Base-by-base conservation (phyloP, 2,113 vertebrate genomes). In the Riparia riparia region DNA sequence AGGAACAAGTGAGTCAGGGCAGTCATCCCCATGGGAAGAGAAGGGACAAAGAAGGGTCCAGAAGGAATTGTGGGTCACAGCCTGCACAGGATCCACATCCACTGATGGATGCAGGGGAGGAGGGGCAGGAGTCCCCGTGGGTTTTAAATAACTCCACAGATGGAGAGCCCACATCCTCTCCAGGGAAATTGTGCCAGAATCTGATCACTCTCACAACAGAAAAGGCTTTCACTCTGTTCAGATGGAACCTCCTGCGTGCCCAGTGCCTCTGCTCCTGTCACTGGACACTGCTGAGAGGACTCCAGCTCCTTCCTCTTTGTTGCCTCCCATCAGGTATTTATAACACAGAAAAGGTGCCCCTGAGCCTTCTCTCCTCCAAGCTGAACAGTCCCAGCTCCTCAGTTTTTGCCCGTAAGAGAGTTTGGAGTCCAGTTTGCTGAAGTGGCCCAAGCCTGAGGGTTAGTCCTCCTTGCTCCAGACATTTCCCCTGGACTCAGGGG, bases 261-360 rank as follows among this genome's bases (percentile, higher is more conserved):
- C 47, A 20, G 3, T 17, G 25, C 57, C 53, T 56, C 49, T 54
- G 24, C 2, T 42, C 20, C 63, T 68, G 34, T n/a, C 56, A 26
- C 42, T 37, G 60, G 41, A 24, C 78, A 51, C 39, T 68, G 53
- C 54, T 82, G 63, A 69, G 63, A 26, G 26, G 29, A 25, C 17
- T 41, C 54, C 78, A 82, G 0, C n/a, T 41, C 63, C 54, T 32
- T 61, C 9, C 49, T 47, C 54, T 54, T 18, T 0, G 0, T 2
- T 60, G 19, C 47, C 29, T 53, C 78, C 45, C 54, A 15, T 29
- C 39, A 61, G n/a, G 12, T 26, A 6, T 12, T 32, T 45, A 6
- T 9, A n/a, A 22, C 44, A 58, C 0, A 1, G 32, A 24, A 4
- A 12, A 73, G 10, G 12, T 66, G 15, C 12, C 60, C 51, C 68